Evolutionary conservation across 2,888 invertebrate species (phyloP).

Genomic region (Sycophila texana): DNA sequence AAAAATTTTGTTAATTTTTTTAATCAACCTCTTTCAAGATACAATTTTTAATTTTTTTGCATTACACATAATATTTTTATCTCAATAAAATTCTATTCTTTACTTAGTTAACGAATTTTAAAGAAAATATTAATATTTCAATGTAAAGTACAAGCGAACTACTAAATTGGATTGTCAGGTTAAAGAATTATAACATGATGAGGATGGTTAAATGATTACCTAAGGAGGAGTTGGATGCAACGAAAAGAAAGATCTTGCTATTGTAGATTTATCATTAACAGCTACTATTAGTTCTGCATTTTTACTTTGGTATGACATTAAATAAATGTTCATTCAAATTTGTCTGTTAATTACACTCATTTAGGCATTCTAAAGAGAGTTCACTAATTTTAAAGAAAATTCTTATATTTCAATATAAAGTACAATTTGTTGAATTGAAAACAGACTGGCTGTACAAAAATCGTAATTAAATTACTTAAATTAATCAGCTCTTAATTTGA

Average conservation of each 20-base stretch:
- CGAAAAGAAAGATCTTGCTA: not conserved
- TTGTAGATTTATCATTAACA: not conserved
- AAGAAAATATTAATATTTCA: constrained; percentile 41
- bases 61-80: no score
- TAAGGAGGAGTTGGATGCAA: no score
- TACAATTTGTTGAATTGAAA: constrained; percentile 45
- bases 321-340: no score
- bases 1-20: constrained; percentile 14
- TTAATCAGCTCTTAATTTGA: constrained; percentile 92
- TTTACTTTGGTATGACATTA: not conserved
- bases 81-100: no score
- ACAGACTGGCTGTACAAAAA: constrained; percentile 44
- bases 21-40: not conserved
- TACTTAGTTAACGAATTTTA: not conserved
- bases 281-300: not conserved
- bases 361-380: no score
- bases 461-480: constrained; percentile 39
- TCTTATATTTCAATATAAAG: constrained; percentile 47
- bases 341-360: no score
- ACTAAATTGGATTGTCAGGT: constrained; percentile 18
- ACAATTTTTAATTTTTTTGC: not conserved
- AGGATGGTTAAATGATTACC: no score
- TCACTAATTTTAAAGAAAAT: constrained; percentile 20
- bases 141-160: constrained; percentile 51
- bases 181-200: no score